Percentiles rank a stretch among this genome's conserved stretches.
These are phyloP conservation scores for Bryconaethiops microstoma DNA, from an alignment of 2,797 vertebrate species.

Conservation along the genomic window DNA sequence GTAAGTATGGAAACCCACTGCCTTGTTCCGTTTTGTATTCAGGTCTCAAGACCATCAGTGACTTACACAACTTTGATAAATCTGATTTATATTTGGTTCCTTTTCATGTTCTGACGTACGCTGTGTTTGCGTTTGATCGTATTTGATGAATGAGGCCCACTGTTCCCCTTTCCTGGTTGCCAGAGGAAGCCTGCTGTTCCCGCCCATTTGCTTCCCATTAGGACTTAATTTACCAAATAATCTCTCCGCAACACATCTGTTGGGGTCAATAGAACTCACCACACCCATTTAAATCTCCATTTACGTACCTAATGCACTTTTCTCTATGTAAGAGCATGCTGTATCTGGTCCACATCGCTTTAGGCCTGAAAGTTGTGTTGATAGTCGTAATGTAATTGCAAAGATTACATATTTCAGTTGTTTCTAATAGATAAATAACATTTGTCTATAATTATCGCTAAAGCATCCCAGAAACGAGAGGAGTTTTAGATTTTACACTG, in stretches of 20 bases:
- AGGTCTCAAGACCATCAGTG: background rate
- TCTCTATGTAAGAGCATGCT: too few species aligned
- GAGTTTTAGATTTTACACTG: background rate
- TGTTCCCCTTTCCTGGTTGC: slow-evolving; percentile 38
- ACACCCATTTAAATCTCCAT: slow-evolving; percentile 17
- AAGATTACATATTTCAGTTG: background rate
- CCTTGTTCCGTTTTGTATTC: background rate
- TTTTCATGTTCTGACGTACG: slow-evolving; percentile 14
- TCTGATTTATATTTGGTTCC: slow-evolving; percentile 13
- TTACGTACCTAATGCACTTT: background rate
- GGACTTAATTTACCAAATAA: slow-evolving; percentile 44
- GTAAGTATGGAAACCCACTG: background rate
- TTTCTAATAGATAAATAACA: background rate
- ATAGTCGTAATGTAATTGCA: background rate
- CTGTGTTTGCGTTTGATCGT: slow-evolving; percentile 10
- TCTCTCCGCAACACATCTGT: slow-evolving; percentile 46
- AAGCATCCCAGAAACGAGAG: background rate
- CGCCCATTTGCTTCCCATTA: slow-evolving; percentile 55
- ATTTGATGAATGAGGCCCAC: slow-evolving; percentile 40
- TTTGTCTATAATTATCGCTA: background rate
- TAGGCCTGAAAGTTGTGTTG: background rate
- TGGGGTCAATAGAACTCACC: slow-evolving; percentile 31
- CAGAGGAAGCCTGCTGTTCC: slow-evolving; percentile 47
- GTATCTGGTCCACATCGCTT: too few species aligned
- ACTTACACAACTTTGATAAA: slow-evolving; percentile 29